phyloP scores from a whole-genome alignment of 2,113 vertebrate species.

The Carlito syrichta region DNA sequence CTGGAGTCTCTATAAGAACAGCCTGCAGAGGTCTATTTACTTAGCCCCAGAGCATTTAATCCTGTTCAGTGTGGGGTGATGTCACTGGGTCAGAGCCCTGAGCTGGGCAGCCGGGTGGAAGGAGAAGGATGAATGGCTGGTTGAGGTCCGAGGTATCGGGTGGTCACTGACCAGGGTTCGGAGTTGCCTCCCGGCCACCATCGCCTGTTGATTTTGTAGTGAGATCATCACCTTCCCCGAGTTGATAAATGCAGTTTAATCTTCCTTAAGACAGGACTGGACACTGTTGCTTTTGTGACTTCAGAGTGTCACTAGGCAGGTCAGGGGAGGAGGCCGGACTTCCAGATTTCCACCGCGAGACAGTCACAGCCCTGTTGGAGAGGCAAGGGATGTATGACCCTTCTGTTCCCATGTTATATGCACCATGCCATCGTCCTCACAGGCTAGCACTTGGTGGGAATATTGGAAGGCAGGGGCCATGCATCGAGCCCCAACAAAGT shows the following conservation, averaged over 20 bases:
- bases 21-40: conserved; percentile 71
- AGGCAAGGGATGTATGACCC: not conserved
- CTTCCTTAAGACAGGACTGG: conserved; percentile 58
- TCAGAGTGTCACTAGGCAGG: conserved; percentile 54
- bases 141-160: conserved; percentile 35
- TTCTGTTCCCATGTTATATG: not conserved
- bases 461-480: not conserved
- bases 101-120: conserved; percentile 40
- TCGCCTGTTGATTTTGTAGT: conserved; percentile 77
- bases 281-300: conserved; percentile 76
- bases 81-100: conserved; percentile 56
- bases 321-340: conserved; percentile 40
- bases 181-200: not conserved
- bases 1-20: conserved; percentile 51
- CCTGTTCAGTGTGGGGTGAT: conserved; percentile 48
- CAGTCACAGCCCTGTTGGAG: not conserved
- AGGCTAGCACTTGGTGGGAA: not conserved
- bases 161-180: conserved; percentile 50
- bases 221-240: conserved; percentile 36
- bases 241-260: conserved; percentile 67
- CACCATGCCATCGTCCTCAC: not conserved
- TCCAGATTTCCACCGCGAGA: not conserved
- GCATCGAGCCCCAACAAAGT: not conserved
- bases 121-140: conserved; percentile 45
- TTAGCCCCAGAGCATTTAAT: conserved; percentile 69